Evolutionary conservation across 2,888 invertebrate species (phyloP), one percentile per base, ranked within the genome.

Genomic region (Sericinus montela): DNA sequence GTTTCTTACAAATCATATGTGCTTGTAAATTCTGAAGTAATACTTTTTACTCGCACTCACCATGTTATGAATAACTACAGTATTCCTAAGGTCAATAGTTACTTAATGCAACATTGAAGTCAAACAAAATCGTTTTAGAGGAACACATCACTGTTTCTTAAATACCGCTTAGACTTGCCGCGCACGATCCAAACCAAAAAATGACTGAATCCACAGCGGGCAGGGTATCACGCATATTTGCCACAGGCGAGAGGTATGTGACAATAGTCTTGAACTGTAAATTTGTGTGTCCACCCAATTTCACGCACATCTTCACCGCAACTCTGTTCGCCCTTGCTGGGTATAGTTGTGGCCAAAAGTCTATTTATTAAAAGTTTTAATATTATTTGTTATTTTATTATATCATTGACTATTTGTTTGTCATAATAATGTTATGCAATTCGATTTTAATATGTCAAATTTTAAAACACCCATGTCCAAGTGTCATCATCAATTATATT

Each of bases 131-230:
- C 32, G 39, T 40, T 19, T 19, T 19, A 16, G 32, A 45, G 45
- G 45, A 36, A 34, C 13, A 11, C 50, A 45, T 16, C 37, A 14
- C 30, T 14, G 41, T 45, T 38, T 36, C 45, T 45, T 40, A 40
- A 45, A 42, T 40, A 45, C 50, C 50, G 50, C 50, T 51, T 51
- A 45, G 50, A 51, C 50, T 42, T 32, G 50, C 45, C 45, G 50
- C 41, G 36, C 37, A 45, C 50, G 45, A 51, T 42, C 45, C 41
- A 11, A 40, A 45, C 41, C 19, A 50, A 51, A 51, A 45, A 45
- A 42, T 16, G 45, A 45, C n/a, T 37, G 19, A 32, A 51, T 42
- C 45, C 37, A 36, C 50, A 45, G 38, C 42, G 45, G 37, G 42
- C 50, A 36, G 45, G 32, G 38, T 50, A 36, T 45, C 45, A 51